These are phyloP conservation scores for Eulemur albifrons DNA, from an alignment of 2,797 vertebrate genomes.

Conservation along the genomic window DNA sequence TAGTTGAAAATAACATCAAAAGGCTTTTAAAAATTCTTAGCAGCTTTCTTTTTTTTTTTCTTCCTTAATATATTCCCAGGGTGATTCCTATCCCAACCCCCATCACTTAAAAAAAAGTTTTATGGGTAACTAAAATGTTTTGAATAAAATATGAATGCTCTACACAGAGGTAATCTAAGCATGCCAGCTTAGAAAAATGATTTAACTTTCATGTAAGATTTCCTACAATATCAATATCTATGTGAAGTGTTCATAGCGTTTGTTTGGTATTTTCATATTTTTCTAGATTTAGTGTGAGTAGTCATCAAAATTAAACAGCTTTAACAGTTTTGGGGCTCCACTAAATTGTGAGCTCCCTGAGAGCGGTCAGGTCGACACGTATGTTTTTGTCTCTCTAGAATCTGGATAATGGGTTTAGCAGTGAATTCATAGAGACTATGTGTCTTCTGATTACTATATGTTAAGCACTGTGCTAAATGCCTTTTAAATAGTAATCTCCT, in stretches of 20 bases:
- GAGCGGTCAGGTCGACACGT: background rate
- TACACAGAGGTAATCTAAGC: constrained; percentile 31
- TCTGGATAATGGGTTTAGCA: background rate
- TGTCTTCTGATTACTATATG: background rate
- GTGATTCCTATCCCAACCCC: background rate
- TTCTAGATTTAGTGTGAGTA: background rate
- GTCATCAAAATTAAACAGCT: background rate
- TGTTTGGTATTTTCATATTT: constrained; percentile 7
- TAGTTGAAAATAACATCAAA: background rate
- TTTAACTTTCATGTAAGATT: constrained; percentile 49
- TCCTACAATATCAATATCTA: constrained; percentile 58
- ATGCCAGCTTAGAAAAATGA: background rate
- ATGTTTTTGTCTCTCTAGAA: background rate
- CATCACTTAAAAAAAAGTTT: constrained; percentile 29
- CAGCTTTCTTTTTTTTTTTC: background rate
- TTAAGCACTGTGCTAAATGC: background rate
- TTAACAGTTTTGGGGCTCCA: background rate
- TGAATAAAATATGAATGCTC: constrained; percentile 28
- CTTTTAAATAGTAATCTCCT: background rate
- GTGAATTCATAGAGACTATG: background rate
- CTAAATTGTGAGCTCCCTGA: background rate
- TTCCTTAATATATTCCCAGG: background rate
- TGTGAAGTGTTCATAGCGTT: background rate
- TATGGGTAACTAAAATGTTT: constrained; percentile 30
- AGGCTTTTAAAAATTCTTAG: background rate